Evolutionary conservation across 2,888 invertebrate genomes (phyloP).

Genomic region (Heliconius ethilla): DNA sequence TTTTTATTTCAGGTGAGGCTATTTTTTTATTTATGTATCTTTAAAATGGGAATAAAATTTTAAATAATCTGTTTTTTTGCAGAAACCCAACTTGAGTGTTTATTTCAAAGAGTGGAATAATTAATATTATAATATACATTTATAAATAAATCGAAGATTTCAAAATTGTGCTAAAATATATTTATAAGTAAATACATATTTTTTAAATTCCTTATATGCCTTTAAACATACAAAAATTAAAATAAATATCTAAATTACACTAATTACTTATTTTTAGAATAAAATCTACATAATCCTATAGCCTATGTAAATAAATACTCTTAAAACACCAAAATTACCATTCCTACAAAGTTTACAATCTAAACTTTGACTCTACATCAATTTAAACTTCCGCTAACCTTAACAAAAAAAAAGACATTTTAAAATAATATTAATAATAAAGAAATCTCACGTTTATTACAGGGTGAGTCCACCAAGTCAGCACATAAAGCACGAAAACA

Average conservation of each 20-base stretch:
- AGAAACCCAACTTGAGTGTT: too few relatives aligned
- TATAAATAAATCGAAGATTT: too few relatives aligned
- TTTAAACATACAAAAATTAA: not conserved
- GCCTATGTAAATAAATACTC: too few relatives aligned
- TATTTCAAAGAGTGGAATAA: too few relatives aligned
- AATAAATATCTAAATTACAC: not conserved
- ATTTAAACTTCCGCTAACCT: not conserved
- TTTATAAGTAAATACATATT: too few relatives aligned
- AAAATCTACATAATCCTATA: too few relatives aligned
- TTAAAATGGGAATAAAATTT: too few relatives aligned
- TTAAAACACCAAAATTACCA: not conserved
- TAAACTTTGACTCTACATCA: slow-evolving; percentile 5
- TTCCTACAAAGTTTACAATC: not conserved
- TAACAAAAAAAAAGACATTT: not conserved
- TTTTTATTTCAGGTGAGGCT: too few relatives aligned
- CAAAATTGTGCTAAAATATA: not conserved
- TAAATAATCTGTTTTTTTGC: too few relatives aligned
- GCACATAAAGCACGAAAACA: slow-evolving; percentile 62
- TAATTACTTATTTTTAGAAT: not conserved
- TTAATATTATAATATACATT: too few relatives aligned
- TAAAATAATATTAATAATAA: not conserved
- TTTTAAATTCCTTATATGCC: too few relatives aligned
- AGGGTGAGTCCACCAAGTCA: slow-evolving; percentile 36
- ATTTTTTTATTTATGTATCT: too few relatives aligned
- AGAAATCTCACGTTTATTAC: slow-evolving; percentile 62